Percentiles rank a stretch among this genome's conserved stretches.
Evolutionary conservation across 2,113 vertebrate genomes (phyloP).

Genomic region (Tichodroma muraria): DNA sequence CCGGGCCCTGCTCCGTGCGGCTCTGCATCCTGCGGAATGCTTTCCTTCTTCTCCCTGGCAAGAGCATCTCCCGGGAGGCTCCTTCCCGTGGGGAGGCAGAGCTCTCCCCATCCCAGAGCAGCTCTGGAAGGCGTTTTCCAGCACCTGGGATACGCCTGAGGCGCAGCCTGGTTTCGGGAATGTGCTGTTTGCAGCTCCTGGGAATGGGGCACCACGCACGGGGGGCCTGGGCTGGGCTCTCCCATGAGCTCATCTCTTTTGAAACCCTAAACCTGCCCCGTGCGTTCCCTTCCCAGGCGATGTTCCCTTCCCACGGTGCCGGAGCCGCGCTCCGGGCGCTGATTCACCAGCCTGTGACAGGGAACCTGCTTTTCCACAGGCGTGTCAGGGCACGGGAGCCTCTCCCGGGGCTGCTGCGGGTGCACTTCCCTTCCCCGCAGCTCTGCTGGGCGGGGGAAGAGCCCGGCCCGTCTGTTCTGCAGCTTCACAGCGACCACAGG

Average conservation of each 20-base stretch:
- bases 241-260: slow-evolving; percentile 15
- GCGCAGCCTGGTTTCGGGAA: background rate
- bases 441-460: background rate
- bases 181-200: background rate
- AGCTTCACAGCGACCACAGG: background rate
- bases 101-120: background rate
- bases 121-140: background rate
- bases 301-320: background rate
- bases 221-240: background rate
- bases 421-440: background rate
- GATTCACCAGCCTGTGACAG: background rate
- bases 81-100: no score
- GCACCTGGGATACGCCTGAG: background rate
- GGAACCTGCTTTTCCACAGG: slow-evolving; percentile 30
- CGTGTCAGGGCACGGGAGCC: background rate
- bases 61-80: background rate
- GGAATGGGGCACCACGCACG: background rate
- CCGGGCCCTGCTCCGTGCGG: background rate
- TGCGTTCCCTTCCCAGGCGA: background rate
- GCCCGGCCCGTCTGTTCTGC: background rate
- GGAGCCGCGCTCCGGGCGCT: background rate
- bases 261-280: background rate
- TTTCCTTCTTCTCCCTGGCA: background rate
- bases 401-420: background rate
- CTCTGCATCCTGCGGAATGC: no score